Conservation (phyloP, 1,140 invertebrate species). For the Parapsyche elsis region DNA sequence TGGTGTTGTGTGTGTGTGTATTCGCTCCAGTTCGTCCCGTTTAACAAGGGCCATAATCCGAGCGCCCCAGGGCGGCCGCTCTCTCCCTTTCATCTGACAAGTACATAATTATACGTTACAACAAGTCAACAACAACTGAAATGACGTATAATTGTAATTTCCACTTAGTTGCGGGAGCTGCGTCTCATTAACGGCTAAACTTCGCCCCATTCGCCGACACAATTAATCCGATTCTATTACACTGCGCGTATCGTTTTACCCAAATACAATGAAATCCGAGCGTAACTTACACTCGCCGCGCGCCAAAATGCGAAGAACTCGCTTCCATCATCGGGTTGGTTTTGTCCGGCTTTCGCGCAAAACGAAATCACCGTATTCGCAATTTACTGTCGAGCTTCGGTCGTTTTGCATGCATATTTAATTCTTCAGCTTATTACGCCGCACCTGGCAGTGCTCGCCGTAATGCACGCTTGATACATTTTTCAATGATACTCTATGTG, state of each 20-base stretch:
- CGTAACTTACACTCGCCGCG: background rate
- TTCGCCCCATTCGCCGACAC: background rate
- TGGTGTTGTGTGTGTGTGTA: too few species aligned
- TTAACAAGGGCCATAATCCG: conserved; percentile 38
- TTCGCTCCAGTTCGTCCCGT: conserved; percentile 6
- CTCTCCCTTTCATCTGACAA: conserved; percentile 43
- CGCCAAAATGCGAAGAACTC: too few species aligned
- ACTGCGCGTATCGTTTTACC: background rate
- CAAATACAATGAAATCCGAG: background rate
- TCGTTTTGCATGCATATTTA: too few species aligned
- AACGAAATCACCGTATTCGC: too few species aligned
- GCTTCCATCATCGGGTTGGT: too few species aligned
- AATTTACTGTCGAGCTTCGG: too few species aligned
- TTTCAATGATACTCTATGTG: too few species aligned
- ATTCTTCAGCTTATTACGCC: too few species aligned
- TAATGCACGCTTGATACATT: too few species aligned
- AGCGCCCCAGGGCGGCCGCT: background rate
- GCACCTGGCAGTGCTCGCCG: too few species aligned
- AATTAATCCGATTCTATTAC: background rate
- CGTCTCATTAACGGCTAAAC: conserved; percentile 7
- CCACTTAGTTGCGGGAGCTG: conserved; percentile 9
- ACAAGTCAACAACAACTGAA: conserved; percentile 37
- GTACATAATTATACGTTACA: conserved; percentile 38
- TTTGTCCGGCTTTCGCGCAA: too few species aligned
- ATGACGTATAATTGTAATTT: conserved; percentile 43